phyloP scores from a whole-genome alignment of 53 echinoderm and acorn worm species.

The Arbacia lixula region DNA sequence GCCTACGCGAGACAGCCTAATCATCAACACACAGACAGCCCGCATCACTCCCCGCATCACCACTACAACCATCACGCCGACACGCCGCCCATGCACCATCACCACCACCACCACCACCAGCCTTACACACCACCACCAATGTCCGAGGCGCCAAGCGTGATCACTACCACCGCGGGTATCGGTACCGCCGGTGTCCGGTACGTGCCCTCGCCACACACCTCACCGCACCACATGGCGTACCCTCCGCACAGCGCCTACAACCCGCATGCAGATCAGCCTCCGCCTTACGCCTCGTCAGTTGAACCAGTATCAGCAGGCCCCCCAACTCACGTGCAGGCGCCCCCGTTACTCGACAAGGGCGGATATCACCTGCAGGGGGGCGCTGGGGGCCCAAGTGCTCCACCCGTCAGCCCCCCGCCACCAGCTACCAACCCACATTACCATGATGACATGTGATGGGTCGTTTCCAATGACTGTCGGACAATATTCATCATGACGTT shows the following conservation, averaged over 20 bases:
- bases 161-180: neutral
- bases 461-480: too few relatives aligned
- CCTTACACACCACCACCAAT: slow-evolving; percentile 18
- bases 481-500: too few relatives aligned
- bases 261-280: slow-evolving; percentile 22
- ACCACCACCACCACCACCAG: too few relatives aligned
- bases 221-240: slow-evolving; percentile 24
- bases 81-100: slow-evolving; percentile 23
- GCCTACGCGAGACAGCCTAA: slow-evolving; percentile 30
- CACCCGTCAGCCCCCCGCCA: neutral
- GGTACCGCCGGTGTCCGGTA: neutral
- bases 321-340: slow-evolving; percentile 33
- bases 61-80: neutral
- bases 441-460: slow-evolving; percentile 6
- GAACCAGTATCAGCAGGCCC: too few relatives aligned
- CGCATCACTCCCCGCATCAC: neutral
- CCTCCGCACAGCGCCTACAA: neutral
- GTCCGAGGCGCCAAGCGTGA: neutral
- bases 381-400: slow-evolving; percentile 25
- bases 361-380: slow-evolving; percentile 27
- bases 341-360: slow-evolving; percentile 41
- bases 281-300: slow-evolving; percentile 23
- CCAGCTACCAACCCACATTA: slow-evolving; percentile 37
- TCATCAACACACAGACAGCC: neutral
- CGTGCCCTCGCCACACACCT: neutral